Percentiles rank a stretch among this genome's conserved stretches.
phyloP scores from a whole-genome alignment of 2,888 invertebrate species.

The Pachliopta kotzebuea region DNA sequence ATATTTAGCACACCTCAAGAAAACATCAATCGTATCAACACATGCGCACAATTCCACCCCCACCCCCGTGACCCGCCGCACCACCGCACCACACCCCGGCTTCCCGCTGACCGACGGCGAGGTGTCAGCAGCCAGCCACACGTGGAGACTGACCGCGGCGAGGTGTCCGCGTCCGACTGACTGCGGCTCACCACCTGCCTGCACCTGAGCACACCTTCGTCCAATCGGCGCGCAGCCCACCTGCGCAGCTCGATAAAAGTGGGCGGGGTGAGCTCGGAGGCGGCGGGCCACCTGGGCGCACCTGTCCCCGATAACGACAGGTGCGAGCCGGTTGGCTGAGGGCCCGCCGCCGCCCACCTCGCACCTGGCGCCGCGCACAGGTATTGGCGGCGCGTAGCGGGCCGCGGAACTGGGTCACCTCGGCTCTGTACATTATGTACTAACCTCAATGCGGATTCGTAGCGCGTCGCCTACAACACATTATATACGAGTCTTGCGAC shows the following conservation, averaged over 20 bases:
- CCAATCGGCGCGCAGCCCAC: slow-evolving; percentile 76
- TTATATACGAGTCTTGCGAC: no score
- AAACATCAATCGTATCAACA: slow-evolving; percentile 77
- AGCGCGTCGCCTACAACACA: no score
- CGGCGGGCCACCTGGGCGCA: slow-evolving; percentile 57
- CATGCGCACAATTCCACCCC: slow-evolving; percentile 68
- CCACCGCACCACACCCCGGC: slow-evolving; percentile 22
- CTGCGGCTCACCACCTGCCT: slow-evolving; percentile 48
- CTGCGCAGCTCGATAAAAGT: slow-evolving; percentile 78
- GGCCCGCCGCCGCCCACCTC: not conserved
- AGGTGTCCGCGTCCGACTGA: slow-evolving; percentile 38
- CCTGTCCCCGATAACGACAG: slow-evolving; percentile 54
- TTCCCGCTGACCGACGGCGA: not conserved
- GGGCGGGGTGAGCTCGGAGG: slow-evolving; percentile 61
- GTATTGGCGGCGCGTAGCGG: slow-evolving; percentile 50
- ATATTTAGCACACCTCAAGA: slow-evolving; percentile 78
- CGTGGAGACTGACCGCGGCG: slow-evolving; percentile 30
- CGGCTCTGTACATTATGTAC: slow-evolving; percentile 24
- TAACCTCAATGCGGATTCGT: not conserved
- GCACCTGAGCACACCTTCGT: slow-evolving; percentile 60
- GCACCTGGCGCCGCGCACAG: slow-evolving; percentile 37
- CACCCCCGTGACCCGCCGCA: not conserved
- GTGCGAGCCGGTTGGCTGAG: slow-evolving; percentile 56
- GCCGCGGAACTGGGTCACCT: slow-evolving; percentile 47
- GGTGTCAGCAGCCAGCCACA: slow-evolving; percentile 30